phyloP scores from a whole-genome alignment of 2,797 vertebrate genomes.

The Lepilemur septentrionalis region DNA sequence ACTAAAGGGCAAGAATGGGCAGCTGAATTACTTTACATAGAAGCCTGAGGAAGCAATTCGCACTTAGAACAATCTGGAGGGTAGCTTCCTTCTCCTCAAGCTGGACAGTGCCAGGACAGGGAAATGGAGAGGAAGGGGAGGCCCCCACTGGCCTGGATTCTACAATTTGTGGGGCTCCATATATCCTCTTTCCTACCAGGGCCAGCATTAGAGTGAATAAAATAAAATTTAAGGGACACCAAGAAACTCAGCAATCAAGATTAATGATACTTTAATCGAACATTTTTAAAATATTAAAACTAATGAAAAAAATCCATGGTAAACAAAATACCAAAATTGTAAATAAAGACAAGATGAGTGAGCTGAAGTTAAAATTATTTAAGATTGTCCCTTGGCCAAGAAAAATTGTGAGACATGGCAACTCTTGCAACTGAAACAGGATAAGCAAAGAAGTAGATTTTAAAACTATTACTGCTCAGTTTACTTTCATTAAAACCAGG shows the following conservation, averaged over 20 bases:
- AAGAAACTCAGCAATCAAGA: neutral
- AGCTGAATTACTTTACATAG: neutral
- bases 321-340: slow-evolving; percentile 15
- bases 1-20: neutral
- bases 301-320: neutral
- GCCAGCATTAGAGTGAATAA: neutral
- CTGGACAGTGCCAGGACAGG: neutral
- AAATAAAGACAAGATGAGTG: slow-evolving; percentile 23
- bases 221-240: neutral
- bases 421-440: neutral
- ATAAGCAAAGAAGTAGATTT: neutral
- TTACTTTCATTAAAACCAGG: neutral
- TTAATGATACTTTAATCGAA: neutral
- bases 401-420: neutral
- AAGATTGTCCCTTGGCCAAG: neutral
- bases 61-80: neutral
- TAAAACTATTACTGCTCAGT: neutral
- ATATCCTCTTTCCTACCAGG: neutral
- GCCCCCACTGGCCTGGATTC: neutral
- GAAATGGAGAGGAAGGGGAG: neutral
- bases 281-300: neutral
- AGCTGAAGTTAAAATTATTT: neutral
- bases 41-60: neutral
- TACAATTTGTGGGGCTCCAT: neutral
- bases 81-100: neutral